Percentiles rank a stretch among this genome's conserved stretches.
phyloP scores from a whole-genome alignment of 2,113 vertebrate genomes.

The Rhodinocichla rosea region DNA sequence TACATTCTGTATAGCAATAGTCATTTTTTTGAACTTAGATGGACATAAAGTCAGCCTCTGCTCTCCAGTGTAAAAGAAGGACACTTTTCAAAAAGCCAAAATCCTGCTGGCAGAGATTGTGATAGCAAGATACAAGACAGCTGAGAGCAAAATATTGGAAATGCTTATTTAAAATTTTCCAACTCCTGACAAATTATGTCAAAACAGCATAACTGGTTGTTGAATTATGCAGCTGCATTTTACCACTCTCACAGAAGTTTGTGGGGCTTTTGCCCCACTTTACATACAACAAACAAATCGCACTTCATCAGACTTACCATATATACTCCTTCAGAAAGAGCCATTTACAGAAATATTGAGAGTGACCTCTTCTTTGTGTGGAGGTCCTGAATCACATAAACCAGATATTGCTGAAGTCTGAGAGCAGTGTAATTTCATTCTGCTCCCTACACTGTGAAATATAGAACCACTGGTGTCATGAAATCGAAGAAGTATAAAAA shows the following conservation, averaged over 20 bases:
- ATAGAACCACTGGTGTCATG: constrained; percentile 71
- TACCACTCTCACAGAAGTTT: neutral
- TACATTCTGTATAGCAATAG: neutral
- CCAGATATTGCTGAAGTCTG: constrained; percentile 73
- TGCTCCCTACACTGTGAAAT: constrained; percentile 72
- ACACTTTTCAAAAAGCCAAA: neutral
- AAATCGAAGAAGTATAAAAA: constrained; percentile 77
- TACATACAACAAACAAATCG: neutral
- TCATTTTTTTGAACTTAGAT: neutral
- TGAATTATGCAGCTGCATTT: neutral
- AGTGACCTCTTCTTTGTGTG: constrained; percentile 69
- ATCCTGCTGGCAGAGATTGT: neutral
- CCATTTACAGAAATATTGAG: constrained; percentile 69
- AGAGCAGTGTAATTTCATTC: constrained; percentile 73
- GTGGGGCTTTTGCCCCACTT: neutral
- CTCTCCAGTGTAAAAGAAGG: neutral
- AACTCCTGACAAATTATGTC: neutral
- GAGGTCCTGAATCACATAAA: constrained; percentile 73
- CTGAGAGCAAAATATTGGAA: neutral
- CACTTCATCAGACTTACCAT: neutral
- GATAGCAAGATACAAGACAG: neutral
- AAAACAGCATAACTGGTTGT: neutral
- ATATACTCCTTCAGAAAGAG: constrained; percentile 35
- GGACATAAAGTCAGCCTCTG: neutral
- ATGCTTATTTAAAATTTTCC: neutral